A percentile compares a stretch with the other conserved stretches of the same genome.
phyloP scores from a whole-genome alignment of 1,140 invertebrate species.

The Apocrypta bakeri region DNA sequence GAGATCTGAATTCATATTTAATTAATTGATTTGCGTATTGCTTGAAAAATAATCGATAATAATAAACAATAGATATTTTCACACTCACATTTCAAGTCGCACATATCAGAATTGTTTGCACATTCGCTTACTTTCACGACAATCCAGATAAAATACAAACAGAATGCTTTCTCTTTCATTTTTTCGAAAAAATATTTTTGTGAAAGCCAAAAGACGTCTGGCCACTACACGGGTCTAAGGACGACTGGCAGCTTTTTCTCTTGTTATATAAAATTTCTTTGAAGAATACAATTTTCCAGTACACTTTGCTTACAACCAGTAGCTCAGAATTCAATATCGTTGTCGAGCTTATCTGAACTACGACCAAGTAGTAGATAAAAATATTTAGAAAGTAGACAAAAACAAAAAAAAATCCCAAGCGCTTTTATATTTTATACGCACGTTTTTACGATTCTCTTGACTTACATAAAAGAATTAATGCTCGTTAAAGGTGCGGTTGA shows the following conservation, averaged over 20 bases:
- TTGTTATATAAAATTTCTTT: not conserved
- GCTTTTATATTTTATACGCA: not conserved
- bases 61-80: not conserved
- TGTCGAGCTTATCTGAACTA: not conserved
- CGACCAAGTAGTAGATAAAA: not conserved
- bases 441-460: not conserved
- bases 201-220: not conserved
- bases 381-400: not conserved
- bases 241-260: not conserved
- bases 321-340: not conserved
- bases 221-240: not conserved
- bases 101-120: not conserved
- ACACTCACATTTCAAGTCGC: not conserved
- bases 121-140: not conserved
- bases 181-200: not conserved
- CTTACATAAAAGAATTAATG: not conserved
- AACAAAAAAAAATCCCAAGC: not conserved
- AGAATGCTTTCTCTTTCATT: not conserved
- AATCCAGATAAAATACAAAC: not conserved
- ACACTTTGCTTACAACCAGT: not conserved
- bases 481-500: not conserved
- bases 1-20: not conserved
- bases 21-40: not conserved
- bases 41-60: not conserved
- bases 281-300: not conserved